These are phyloP conservation scores for Gallinago undulata DNA, from an alignment of 2,113 vertebrate genomes.

Conservation along the genomic window DNA sequence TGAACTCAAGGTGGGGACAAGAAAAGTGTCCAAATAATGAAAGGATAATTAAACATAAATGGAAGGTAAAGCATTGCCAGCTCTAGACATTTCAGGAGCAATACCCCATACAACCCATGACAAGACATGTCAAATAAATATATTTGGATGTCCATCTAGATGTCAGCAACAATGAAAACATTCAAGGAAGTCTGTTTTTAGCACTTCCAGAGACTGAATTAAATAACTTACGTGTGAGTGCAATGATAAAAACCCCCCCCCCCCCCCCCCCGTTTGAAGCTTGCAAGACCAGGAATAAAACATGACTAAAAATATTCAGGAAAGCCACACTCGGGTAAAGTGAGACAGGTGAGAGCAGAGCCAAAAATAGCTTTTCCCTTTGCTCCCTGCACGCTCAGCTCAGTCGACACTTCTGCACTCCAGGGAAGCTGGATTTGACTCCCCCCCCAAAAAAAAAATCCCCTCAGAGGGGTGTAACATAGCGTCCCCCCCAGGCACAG, in stretches of 20 bases:
- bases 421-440: not conserved
- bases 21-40: not conserved
- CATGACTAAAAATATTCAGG: not conserved
- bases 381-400: not conserved
- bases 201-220: not conserved
- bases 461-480: not conserved
- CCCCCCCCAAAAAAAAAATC: not conserved
- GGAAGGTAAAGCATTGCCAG: not conserved
- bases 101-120: not conserved
- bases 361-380: not conserved
- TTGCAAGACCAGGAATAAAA: not conserved
- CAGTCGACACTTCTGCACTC: not conserved
- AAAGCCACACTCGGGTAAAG: not conserved
- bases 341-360: not conserved
- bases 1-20: not conserved
- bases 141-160: not conserved
- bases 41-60: not conserved
- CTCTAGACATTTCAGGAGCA: not conserved
- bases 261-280: not conserved
- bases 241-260: not conserved
- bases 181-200: not conserved
- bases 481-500: not conserved
- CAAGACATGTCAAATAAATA: not conserved
- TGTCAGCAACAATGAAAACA: not conserved
- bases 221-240: not conserved